A percentile compares a stretch with the other conserved stretches of the same genome.
phyloP scores from a whole-genome alignment of 2,113 vertebrate genomes.

The Siphamia tubifer region DNA sequence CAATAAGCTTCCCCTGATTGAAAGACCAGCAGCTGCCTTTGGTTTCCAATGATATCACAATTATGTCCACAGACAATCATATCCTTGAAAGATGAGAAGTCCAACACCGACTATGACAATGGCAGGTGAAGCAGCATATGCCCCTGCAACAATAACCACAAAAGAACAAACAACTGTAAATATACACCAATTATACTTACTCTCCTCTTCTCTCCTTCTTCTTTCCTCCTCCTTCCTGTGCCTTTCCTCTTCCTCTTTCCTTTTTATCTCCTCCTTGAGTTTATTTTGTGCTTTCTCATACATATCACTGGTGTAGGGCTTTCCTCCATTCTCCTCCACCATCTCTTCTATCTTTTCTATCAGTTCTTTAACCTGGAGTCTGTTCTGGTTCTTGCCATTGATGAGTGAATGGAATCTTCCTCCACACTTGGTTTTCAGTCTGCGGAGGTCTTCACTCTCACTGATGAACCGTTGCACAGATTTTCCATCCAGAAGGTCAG shows the following conservation, averaged over 20 bases:
- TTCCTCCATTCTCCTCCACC: conserved; percentile 20
- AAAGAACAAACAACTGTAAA: accelerated
- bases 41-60: no score
- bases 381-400: background rate
- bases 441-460: background rate
- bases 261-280: background rate
- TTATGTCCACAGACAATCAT: background rate
- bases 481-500: conserved; percentile 24
- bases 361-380: conserved; percentile 30
- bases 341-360: conserved; percentile 27
- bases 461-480: background rate
- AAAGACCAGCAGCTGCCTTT: no score
- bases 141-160: background rate
- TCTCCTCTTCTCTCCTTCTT: background rate
- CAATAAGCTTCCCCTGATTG: no score
- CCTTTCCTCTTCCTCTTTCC: background rate
- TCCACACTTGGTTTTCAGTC: background rate
- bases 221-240: no score
- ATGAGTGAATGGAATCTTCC: conserved; percentile 42
- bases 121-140: accelerated
- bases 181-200: background rate
- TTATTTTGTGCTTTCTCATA: conserved; percentile 16
- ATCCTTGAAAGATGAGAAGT: background rate
- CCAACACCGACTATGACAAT: accelerated
- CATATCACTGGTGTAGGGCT: conserved; percentile 43